phyloP scores from a whole-genome alignment of 2,888 invertebrate genomes.

The Quadriops clusia region DNA sequence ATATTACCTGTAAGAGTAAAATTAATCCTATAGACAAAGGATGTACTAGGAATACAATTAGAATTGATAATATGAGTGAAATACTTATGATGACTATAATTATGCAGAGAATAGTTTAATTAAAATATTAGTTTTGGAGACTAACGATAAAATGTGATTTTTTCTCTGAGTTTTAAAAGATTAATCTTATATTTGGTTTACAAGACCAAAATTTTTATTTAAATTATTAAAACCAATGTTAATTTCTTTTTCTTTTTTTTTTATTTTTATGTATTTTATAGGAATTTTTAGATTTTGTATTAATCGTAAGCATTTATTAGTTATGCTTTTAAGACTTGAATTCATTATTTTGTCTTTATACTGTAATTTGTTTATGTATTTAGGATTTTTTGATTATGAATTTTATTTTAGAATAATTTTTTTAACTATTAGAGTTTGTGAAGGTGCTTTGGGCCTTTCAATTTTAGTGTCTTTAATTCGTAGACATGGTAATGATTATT shows the following conservation, averaged over 20 bases:
- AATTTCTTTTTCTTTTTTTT: constrained; percentile 35
- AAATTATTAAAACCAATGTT: too few relatives aligned
- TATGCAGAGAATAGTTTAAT: too few relatives aligned
- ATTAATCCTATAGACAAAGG: constrained; percentile 44
- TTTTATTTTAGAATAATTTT: constrained; percentile 40
- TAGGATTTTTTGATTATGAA: too few relatives aligned
- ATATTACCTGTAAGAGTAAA: constrained; percentile 42
- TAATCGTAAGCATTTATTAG: constrained; percentile 47
- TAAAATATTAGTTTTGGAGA: too few relatives aligned
- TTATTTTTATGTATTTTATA: constrained; percentile 41
- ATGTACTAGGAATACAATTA: constrained; percentile 37
- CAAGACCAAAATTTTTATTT: too few relatives aligned
- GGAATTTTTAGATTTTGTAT: constrained; percentile 43
- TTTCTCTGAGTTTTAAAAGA: constrained; percentile 51
- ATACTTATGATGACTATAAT: constrained; percentile 25
- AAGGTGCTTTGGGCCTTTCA: constrained; percentile 49
- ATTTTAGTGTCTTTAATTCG: constrained; percentile 48
- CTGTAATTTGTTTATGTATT: too few relatives aligned
- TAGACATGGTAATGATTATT: constrained; percentile 51
- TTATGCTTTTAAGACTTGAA: constrained; percentile 47
- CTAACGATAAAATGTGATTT: too few relatives aligned
- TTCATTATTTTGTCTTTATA: constrained; percentile 44
- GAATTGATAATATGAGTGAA: constrained; percentile 32
- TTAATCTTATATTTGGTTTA: constrained; percentile 49
- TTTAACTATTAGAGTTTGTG: constrained; percentile 53